Base-by-base conservation (phyloP, 2,888 invertebrate species). In the Marronus borbonicus region DNA sequence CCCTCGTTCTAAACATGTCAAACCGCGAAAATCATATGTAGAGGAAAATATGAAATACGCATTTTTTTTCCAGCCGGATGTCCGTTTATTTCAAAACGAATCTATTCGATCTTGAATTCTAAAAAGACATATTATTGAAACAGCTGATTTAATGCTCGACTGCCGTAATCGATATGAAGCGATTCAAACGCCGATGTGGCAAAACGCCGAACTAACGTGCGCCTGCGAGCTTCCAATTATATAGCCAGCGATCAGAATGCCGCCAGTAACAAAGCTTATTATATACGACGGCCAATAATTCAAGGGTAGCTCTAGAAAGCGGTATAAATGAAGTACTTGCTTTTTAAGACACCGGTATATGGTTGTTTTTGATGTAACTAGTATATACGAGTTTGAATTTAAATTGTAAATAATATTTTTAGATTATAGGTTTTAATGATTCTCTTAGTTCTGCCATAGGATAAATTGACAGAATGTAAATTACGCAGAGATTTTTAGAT, bases 121-220 rank as follows among this genome's bases (percentile, higher is more conserved):
- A 28, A 50, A 49, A 24, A 44, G 49, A 5, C 50, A 31, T 14
- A 50, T 50, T n/a, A 68, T 28, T 50, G 68, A 50, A 68, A 28
- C 68, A 68, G 68, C 68, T 68, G 68, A 52, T 68, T 68, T 49
- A 68, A 68, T 68, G 24, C 24, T 8, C 49, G 68, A 50, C 50
- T 49, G 28, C 3, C 50, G 50, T 39, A 68, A 68, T 68, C 68
- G 39, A 68, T 68, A 68, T 52, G 20, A 28, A 50, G 28, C 68
- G 68, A 28, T 50, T 24, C 28, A 7, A 50, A 24, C 50, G 50
- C 50, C 50, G 50, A 24, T 50, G 68, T 50, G 68, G 68, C 50
- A 24, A 50, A 50, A 68, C n/a, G 68, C 68, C 14, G 14, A 68
- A 50, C 50, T 68, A 68, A 50, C 50, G 28, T 36, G 31, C 68